phyloP scores from a whole-genome alignment of 2,797 vertebrate genomes.

The Alauda arvensis region DNA sequence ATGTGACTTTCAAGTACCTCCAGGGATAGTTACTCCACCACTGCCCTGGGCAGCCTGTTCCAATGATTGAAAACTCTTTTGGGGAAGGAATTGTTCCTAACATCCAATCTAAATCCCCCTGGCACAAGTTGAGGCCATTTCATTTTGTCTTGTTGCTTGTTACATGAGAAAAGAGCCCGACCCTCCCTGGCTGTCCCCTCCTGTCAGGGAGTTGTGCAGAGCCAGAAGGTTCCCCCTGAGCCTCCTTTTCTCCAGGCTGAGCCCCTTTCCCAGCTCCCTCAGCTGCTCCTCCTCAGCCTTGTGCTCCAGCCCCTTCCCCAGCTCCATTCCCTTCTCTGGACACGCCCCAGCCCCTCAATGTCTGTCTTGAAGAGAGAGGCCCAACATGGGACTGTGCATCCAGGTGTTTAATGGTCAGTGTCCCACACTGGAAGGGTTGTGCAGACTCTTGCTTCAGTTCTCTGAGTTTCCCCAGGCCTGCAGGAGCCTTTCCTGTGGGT shows the following conservation, averaged over 20 bases:
- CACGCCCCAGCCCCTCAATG: accelerated
- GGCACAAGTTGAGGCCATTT: neutral
- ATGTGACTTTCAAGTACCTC: accelerated
- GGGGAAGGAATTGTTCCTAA: neutral
- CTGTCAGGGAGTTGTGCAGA: neutral
- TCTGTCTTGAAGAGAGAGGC: accelerated
- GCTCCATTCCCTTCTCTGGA: accelerated
- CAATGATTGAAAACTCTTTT: neutral
- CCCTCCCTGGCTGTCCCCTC: neutral
- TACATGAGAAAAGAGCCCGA: accelerated
- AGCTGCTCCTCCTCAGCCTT: neutral
- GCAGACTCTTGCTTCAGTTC: neutral
- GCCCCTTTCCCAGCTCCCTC: neutral
- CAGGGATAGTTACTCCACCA: neutral
- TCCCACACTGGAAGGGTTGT: neutral
- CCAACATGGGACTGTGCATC: neutral
- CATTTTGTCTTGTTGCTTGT: neutral
- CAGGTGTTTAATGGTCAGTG: neutral
- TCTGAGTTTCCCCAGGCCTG: neutral
- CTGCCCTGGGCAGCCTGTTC: neutral
- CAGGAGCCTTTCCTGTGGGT: neutral
- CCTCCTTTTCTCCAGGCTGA: neutral
- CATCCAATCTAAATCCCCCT: neutral
- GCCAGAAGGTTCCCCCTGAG: accelerated
- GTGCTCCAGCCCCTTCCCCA: neutral